Percentiles rank a stretch among this genome's conserved stretches.
phyloP scores from a whole-genome alignment of 2,797 vertebrate species.

The Paedocypris micromegethes region DNA sequence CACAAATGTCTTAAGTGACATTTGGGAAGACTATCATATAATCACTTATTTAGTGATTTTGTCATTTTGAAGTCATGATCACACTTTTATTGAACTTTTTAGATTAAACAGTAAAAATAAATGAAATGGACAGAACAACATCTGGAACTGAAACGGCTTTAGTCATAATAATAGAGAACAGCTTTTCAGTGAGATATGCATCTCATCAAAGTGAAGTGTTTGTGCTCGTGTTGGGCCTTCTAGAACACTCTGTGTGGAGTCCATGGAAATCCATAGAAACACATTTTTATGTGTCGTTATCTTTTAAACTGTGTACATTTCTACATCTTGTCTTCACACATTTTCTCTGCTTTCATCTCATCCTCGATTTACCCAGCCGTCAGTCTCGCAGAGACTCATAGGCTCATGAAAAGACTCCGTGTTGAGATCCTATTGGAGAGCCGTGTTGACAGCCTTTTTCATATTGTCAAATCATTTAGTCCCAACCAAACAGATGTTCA shows the following conservation, averaged over 20 bases:
- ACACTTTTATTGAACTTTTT: no score
- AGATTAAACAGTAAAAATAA: no score
- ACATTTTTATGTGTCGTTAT: not conserved
- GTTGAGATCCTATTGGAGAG: not conserved
- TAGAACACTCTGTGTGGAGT: conserved; percentile 41
- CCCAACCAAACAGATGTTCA: conserved; percentile 4
- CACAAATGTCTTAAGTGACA: no score
- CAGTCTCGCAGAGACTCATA: not conserved
- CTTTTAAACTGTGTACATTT: no score
- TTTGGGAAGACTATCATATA: no score
- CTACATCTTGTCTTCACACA: no score
- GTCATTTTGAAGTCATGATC: no score
- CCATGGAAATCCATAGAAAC: conserved; percentile 5
- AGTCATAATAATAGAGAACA: conserved; percentile 15
- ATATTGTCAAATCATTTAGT: conserved; percentile 20
- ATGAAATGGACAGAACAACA: conserved; percentile 15
- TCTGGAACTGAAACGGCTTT: conserved; percentile 26
- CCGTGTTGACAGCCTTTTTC: conserved; percentile 15
- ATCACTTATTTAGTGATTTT: no score
- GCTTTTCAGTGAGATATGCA: conserved; percentile 4
- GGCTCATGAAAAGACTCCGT: not conserved
- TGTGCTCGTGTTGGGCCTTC: conserved; percentile 6
- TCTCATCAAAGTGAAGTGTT: conserved; percentile 28
- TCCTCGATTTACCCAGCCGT: conserved; percentile 9
- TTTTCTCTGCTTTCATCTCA: conserved; percentile 6